These are phyloP conservation scores for Gallinago solitaria DNA, from an alignment of 2,797 vertebrate genomes.

Conservation along the genomic window DNA sequence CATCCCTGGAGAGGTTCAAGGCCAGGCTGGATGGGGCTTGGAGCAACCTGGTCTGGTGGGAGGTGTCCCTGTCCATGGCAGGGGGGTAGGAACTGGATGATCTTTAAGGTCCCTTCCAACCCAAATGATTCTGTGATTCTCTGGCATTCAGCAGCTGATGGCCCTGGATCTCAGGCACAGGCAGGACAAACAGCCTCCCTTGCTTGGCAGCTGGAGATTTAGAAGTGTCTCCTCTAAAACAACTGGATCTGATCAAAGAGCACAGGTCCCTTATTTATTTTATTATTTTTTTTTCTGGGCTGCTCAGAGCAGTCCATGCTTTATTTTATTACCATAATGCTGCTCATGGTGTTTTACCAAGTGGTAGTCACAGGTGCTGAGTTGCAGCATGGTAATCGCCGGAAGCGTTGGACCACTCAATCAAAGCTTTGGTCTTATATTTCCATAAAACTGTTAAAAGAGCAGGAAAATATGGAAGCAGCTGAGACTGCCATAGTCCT, in stretches of 20 bases:
- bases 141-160: background rate
- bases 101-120: too few species aligned
- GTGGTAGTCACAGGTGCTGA: background rate
- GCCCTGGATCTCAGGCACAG: background rate
- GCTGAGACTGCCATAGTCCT: background rate
- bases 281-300: background rate
- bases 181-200: background rate
- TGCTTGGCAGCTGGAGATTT: background rate
- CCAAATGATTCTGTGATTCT: too few species aligned
- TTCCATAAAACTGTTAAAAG: background rate
- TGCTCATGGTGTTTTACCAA: background rate
- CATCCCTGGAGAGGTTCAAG: too few species aligned
- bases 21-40: too few species aligned
- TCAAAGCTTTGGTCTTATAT: background rate
- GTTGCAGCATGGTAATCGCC: background rate
- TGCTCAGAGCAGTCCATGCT: background rate
- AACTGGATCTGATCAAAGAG: background rate
- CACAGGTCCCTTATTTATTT: background rate
- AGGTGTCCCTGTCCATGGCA: too few species aligned
- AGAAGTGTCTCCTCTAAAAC: background rate
- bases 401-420: background rate
- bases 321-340: background rate
- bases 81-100: too few species aligned
- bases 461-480: background rate
- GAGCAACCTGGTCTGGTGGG: too few species aligned